These are phyloP conservation scores for Zaprionus lineosus DNA, from an alignment of 2,888 invertebrate genomes.

Conservation along the genomic window DNA sequence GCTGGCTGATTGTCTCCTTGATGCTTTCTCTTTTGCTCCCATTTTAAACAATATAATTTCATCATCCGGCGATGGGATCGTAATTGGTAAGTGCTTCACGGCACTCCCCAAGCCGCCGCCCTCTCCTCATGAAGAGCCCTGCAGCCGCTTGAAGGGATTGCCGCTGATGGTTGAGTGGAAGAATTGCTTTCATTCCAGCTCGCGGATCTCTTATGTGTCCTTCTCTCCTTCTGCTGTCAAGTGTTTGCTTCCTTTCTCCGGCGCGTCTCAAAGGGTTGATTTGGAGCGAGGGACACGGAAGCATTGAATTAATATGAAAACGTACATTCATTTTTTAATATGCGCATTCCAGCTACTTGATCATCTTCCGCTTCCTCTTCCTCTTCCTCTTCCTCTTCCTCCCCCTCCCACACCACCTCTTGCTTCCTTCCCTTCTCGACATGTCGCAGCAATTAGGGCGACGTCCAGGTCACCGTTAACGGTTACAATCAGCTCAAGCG, in stretches of 20 bases:
- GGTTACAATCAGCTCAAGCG: constrained; percentile 55
- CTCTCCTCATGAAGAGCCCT: neutral
- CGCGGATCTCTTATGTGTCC: constrained; percentile 41
- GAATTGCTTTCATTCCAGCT: constrained; percentile 19
- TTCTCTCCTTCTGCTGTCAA: constrained; percentile 47
- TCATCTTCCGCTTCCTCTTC: too few relatives aligned
- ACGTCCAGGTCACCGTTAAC: constrained; percentile 28
- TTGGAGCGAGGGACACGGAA: constrained; percentile 50
- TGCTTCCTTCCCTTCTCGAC: too few relatives aligned
- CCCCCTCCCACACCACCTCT: too few relatives aligned
- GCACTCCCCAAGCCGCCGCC: neutral
- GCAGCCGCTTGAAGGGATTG: constrained; percentile 25
- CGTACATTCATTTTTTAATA: too few relatives aligned
- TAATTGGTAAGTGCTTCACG: constrained; percentile 43
- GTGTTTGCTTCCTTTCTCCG: constrained; percentile 59
- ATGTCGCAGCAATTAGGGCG: constrained; percentile 52
- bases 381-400: too few relatives aligned
- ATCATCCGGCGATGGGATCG: constrained; percentile 61
- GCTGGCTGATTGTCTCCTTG: constrained; percentile 41
- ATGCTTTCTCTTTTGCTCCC: constrained; percentile 72
- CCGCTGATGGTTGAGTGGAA: constrained; percentile 1
- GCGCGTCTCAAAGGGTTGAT: constrained; percentile 16
- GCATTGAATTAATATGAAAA: constrained; percentile 64
- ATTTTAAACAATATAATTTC: constrained; percentile 58
- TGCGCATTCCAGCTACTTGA: too few relatives aligned